phyloP scores from a whole-genome alignment of 2,888 invertebrate species.

The Epinotia bilunana region DNA sequence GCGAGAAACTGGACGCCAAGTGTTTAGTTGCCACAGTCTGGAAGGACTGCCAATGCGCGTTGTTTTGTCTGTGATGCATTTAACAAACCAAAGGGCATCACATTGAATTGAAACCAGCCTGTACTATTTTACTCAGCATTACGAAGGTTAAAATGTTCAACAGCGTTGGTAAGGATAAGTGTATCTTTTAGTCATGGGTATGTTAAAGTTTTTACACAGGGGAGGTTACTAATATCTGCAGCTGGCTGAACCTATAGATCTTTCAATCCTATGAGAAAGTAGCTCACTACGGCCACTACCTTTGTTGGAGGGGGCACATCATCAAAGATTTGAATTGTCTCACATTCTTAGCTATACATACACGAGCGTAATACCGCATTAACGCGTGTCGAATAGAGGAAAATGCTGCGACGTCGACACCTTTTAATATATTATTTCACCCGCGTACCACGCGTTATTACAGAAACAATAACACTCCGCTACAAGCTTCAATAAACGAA shows the following conservation, averaged over 20 bases:
- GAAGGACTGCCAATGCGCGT: too few relatives aligned
- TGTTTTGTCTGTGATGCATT: not conserved
- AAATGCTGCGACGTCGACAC: slow-evolving; percentile 1
- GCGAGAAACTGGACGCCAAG: too few relatives aligned
- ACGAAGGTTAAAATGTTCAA: not conserved
- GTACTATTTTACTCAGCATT: not conserved
- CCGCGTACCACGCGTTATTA: slow-evolving; percentile 24
- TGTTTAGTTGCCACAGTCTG: too few relatives aligned
- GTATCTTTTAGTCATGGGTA: not conserved
- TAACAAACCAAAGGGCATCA: not conserved
- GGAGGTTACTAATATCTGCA: not conserved
- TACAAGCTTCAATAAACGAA: slow-evolving; percentile 23
- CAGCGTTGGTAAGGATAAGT: not conserved
- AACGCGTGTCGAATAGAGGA: not conserved
- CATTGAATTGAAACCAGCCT: not conserved
- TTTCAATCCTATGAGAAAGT: too few relatives aligned
- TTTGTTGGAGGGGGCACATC: not conserved
- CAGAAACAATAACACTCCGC: slow-evolving; percentile 22
- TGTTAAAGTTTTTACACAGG: not conserved
- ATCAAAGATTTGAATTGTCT: not conserved
- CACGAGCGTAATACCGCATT: not conserved
- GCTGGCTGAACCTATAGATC: not conserved
- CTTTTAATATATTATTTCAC: slow-evolving; percentile 21
- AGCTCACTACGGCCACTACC: too few relatives aligned
- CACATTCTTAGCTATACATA: not conserved